A percentile compares a stretch with the other conserved stretches of the same genome.
phyloP scores from a whole-genome alignment of 1,140 invertebrate species.

The Macrocentrus cingulum region DNA sequence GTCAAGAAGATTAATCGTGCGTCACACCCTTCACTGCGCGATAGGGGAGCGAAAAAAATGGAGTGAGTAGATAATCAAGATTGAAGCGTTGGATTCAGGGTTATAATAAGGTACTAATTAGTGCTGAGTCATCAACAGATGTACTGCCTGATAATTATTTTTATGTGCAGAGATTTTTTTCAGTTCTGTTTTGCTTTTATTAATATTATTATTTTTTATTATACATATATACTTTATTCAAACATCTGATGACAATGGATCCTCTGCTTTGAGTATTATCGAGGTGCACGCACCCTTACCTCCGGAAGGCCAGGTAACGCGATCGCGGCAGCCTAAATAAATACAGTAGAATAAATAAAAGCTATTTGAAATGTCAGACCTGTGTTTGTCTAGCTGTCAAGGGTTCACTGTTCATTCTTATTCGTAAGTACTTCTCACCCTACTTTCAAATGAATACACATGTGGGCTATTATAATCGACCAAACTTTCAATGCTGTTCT shows the following conservation, averaged over 20 bases:
- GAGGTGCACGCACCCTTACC: conserved; percentile 4
- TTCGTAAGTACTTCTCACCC: neutral
- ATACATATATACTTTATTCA: conserved; percentile 17
- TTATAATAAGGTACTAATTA: neutral
- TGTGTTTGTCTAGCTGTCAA: conserved; percentile 52
- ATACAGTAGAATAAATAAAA: conserved; percentile 54
- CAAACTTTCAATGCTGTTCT: too few relatives aligned
- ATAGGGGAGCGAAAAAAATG: conserved; percentile 3
- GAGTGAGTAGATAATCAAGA: conserved; percentile 8
- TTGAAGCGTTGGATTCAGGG: neutral
- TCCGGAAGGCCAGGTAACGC: conserved; percentile 41
- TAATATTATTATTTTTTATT: too few relatives aligned
- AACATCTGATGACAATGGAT: conserved; percentile 15
- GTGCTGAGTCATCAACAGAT: neutral
- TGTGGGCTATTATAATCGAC: too few relatives aligned
- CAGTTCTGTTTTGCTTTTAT: too few relatives aligned
- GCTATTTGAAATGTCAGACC: conserved; percentile 51
- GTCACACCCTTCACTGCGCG: neutral
- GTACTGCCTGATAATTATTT: neutral
- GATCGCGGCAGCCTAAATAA: conserved; percentile 52
- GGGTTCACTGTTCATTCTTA: conserved; percentile 18
- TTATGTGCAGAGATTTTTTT: too few relatives aligned
- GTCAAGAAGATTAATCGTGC: conserved; percentile 18
- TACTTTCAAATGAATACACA: conserved; percentile 10
- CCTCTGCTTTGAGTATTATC: neutral